Conservation (phyloP, 2,113 vertebrate species). For the Hyla sarda region DNA sequence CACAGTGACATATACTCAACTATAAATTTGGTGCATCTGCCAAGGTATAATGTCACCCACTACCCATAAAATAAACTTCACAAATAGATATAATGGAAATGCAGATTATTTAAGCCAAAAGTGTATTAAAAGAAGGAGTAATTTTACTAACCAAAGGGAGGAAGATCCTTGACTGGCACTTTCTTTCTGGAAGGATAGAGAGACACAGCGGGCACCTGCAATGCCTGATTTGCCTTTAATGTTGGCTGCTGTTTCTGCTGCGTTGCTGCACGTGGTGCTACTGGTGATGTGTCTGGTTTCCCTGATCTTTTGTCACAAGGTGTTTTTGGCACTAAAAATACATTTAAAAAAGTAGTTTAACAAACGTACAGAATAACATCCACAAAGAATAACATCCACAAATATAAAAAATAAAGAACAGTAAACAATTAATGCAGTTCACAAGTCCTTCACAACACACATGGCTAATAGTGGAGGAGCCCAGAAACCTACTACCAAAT, state of each 20-base stretch:
- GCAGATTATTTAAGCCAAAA: not conserved
- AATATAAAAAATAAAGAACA: not conserved
- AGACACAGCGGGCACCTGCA: constrained; percentile 92
- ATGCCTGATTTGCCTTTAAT: constrained; percentile 82
- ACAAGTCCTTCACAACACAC: not conserved
- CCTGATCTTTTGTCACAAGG: constrained; percentile 84
- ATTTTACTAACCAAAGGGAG: constrained; percentile 87
- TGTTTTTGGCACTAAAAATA: constrained; percentile 87
- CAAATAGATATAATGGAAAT: not conserved
- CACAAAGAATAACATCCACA: not conserved
- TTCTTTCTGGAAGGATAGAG: constrained; percentile 94
- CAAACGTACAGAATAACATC: not conserved
- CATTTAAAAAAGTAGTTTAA: not conserved
- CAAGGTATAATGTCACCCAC: not conserved
- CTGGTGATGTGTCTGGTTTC: constrained; percentile 90
- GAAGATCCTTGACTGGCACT: constrained; percentile 93
- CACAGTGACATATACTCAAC: no score
- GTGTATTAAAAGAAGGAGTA: not conserved
- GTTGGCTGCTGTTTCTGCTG: constrained; percentile 81
- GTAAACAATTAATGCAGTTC: not conserved
- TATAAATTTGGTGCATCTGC: no score
- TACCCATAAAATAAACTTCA: not conserved
- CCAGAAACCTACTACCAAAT: not conserved
- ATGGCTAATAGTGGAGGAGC: not conserved
- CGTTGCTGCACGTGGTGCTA: constrained; percentile 85